phyloP scores from a whole-genome alignment of 2,888 invertebrate species.

The Cylindroiulus punctatus region DNA sequence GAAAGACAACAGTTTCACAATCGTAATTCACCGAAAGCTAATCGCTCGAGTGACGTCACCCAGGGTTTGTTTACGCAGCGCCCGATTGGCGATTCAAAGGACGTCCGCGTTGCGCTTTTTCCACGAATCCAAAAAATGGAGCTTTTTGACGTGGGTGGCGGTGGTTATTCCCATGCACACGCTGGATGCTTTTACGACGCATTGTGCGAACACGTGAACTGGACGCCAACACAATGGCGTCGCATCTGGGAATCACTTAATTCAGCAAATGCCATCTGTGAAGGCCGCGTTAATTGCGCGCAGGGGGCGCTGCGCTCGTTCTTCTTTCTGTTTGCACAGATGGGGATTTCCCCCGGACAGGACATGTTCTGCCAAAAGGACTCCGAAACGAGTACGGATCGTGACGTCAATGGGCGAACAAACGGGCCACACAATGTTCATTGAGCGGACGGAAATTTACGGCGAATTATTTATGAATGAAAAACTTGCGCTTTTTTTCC shows the following conservation, averaged over 20 bases:
- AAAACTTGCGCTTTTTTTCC: background rate
- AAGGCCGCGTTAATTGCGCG: background rate
- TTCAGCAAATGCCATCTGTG: background rate
- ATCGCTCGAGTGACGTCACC: background rate
- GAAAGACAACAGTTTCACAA: background rate
- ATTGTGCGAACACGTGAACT: background rate
- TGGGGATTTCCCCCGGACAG: background rate
- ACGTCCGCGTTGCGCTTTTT: background rate
- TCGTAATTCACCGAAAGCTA: background rate
- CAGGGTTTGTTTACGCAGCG: background rate
- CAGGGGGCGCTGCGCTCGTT: no score
- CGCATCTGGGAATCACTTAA: background rate
- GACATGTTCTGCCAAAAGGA: background rate
- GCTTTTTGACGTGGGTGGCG: background rate
- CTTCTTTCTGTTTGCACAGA: background rate
- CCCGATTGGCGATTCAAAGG: background rate
- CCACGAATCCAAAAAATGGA: background rate
- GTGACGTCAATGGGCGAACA: background rate
- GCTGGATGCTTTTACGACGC: background rate
- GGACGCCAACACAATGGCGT: background rate
- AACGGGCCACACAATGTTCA: background rate
- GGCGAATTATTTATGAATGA: background rate
- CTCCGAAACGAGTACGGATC: background rate
- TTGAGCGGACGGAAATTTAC: background rate
- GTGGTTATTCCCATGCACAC: background rate